phyloP scores from a whole-genome alignment of 2,888 invertebrate species.

The Bruchidius siliquastri region DNA sequence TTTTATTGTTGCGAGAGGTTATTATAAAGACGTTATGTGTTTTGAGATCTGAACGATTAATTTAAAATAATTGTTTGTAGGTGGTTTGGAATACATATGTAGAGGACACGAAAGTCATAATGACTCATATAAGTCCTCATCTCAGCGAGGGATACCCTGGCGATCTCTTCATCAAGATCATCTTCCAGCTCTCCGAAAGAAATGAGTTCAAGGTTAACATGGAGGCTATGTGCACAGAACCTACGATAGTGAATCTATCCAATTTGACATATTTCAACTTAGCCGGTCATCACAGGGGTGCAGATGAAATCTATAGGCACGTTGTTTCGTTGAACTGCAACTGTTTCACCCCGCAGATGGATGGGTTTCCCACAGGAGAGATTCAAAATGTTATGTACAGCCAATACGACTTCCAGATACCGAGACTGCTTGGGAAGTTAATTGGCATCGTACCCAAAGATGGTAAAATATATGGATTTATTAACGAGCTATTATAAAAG shows the following conservation, averaged over 20 bases:
- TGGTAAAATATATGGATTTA: constrained; percentile 36
- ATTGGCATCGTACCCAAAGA: constrained; percentile 60
- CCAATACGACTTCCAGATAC: constrained; percentile 66
- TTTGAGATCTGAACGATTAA: too few species aligned
- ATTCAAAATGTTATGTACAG: constrained; percentile 67
- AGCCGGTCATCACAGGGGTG: constrained; percentile 74
- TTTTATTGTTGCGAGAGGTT: too few species aligned
- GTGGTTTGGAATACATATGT: constrained; percentile 48
- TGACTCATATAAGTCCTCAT: constrained; percentile 70
- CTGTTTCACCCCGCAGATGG: constrained; percentile 62
- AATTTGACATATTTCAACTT: constrained; percentile 88
- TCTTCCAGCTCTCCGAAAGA: constrained; percentile 67
- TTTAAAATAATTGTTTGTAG: neutral
- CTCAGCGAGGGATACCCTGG: constrained; percentile 88
- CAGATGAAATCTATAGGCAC: constrained; percentile 61
- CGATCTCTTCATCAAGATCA: constrained; percentile 62
- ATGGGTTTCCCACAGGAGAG: constrained; percentile 69
- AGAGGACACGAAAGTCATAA: constrained; percentile 57
- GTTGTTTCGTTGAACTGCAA: constrained; percentile 71
- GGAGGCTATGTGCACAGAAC: constrained; percentile 68
- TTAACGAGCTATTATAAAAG: too few species aligned
- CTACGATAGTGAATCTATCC: constrained; percentile 80
- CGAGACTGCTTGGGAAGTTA: constrained; percentile 59
- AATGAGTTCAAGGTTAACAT: constrained; percentile 72
- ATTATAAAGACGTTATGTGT: too few species aligned